Evolutionary conservation across 2,888 invertebrate species (phyloP), one percentile per base, ranked within the genome.

Genomic region (Steinernema carpocapsae): DNA sequence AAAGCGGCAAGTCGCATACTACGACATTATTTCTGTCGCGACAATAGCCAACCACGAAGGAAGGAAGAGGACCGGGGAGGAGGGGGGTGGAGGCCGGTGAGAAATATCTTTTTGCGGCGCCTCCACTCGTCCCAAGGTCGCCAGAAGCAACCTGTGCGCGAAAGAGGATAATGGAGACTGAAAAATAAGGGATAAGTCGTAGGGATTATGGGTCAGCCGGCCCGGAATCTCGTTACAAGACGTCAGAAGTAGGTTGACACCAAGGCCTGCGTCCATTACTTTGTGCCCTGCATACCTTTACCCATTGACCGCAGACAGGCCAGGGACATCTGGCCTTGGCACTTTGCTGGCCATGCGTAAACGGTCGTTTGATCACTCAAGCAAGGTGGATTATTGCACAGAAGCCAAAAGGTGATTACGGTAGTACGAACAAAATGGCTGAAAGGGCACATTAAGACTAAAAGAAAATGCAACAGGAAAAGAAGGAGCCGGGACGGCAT

Each of bases 121-220:
- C 64, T 64, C 64, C 64, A 64, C 64, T 64, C 64, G 64, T 64
- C 64, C 64, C 64, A 64, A 64, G 64, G 64, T 64, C 64, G 64
- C 26, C 64, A 22, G 1, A 14, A 10, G 64, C 29, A 64, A 64
- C 64, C 64, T 64, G 64, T 32, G 32, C 64, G 64, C 64, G 64
- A 32, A 17, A 2, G 64, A 64, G 32, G 64, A 7, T 4, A 64
- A 19, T 22, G 24, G 32, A 64, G 32, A 48, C 64, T 29, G 29
- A 10, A 32, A 32, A 64, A 64, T 26, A 64, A 26, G 29, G 32
- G 32, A 56, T 26, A 14, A 48, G 48, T 48, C 48, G 48, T 14
- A 1, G 32, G 32, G 64, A 64, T 64, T 64, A 64, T 32, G 64
- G 64, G 64, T 64, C 64, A 64, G 32, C 12, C 64, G 29, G 14